These are phyloP conservation scores for Hermetia illucens DNA, from an alignment of 1,140 invertebrate species.

Conservation along the genomic window DNA sequence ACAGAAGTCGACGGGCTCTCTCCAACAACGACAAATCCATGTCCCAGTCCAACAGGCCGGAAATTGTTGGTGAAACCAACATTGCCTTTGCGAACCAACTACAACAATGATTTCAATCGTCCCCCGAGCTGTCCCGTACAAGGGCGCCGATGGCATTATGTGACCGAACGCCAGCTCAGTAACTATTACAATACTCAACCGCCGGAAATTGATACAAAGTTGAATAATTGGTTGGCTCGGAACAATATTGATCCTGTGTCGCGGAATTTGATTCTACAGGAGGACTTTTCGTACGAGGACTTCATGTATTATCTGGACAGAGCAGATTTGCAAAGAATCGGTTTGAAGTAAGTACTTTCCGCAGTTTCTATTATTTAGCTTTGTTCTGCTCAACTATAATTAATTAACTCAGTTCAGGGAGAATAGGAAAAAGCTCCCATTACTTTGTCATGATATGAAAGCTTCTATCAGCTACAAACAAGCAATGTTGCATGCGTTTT, in stretches of 20 bases:
- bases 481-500: no score
- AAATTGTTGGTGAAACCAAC: neutral
- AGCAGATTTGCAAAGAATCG: constrained; percentile 59
- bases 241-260: constrained; percentile 41
- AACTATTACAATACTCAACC: constrained; percentile 11
- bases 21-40: neutral
- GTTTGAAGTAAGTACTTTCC: constrained; percentile 52
- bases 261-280: constrained; percentile 46
- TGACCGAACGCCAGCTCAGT: constrained; percentile 11
- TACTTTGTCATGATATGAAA: no score
- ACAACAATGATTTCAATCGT: neutral
- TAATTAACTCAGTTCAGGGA: no score
- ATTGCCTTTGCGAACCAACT: neutral
- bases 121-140: neutral
- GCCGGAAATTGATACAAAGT: constrained; percentile 28
- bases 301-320: constrained; percentile 55
- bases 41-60: neutral
- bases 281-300: constrained; percentile 68
- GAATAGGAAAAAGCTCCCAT: no score
- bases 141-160: constrained; percentile 6
- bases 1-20: neutral
- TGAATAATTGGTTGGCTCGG: constrained; percentile 42
- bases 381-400: no score
- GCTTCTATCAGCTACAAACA: no score
- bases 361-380: no score